Evolutionary conservation across 2,113 vertebrate genomes (phyloP).

Genomic region (Nycticryphes semicollaris): DNA sequence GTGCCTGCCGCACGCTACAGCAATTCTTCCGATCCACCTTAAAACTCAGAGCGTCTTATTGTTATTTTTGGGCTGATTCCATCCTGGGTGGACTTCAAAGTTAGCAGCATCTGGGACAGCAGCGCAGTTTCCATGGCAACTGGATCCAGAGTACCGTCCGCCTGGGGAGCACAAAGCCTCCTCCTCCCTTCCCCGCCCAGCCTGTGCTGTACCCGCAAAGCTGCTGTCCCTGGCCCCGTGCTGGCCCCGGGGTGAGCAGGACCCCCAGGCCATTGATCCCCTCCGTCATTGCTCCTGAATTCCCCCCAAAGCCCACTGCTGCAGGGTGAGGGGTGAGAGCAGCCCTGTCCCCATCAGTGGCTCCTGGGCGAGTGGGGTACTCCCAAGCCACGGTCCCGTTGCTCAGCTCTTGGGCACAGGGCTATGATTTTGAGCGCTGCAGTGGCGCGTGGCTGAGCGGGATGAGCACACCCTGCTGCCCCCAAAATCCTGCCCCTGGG

Average conservation of each 20-base stretch:
- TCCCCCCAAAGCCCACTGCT: neutral
- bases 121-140: constrained; percentile 78
- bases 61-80: constrained; percentile 77
- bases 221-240: fast-evolving
- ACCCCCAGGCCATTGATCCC: neutral
- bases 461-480: neutral
- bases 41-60: constrained; percentile 65
- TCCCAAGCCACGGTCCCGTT: neutral
- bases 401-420: neutral
- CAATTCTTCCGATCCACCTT: constrained; percentile 65
- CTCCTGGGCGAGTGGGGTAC: neutral
- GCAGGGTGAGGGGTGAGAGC: fast-evolving
- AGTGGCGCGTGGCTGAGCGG: fast-evolving
- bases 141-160: constrained; percentile 69
- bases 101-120: constrained; percentile 77
- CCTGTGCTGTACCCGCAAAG: neutral
- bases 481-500: neutral
- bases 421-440: fast-evolving
- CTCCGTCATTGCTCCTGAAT: neutral
- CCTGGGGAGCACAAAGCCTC: constrained; percentile 67
- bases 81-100: constrained; percentile 78
- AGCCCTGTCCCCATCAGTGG: neutral
- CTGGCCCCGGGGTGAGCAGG: fast-evolving
- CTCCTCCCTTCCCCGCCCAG: constrained; percentile 56
- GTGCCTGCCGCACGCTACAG: fast-evolving